phyloP scores from a whole-genome alignment of 1,140 invertebrate species.

The Zaprionus nigranus region DNA sequence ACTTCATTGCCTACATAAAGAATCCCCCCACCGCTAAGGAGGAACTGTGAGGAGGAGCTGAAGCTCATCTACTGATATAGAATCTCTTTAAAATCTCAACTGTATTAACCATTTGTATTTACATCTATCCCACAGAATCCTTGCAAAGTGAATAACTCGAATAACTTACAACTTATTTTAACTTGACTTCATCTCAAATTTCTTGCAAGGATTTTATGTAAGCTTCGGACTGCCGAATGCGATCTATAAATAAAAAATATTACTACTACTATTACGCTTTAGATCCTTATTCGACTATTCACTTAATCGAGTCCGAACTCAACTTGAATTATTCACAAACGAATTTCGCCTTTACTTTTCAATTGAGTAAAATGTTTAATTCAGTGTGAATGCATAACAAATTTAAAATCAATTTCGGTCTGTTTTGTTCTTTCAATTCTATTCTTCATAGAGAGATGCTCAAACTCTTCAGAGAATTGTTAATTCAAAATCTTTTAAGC shows the following conservation, averaged over 20 bases:
- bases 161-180: constrained; percentile 10
- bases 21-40: constrained; percentile 85
- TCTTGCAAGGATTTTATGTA: constrained; percentile 5
- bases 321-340: neutral
- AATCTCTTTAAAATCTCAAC: constrained; percentile 33
- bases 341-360: neutral
- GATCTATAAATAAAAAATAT: neutral
- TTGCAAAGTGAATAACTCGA: constrained; percentile 8
- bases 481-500: no score
- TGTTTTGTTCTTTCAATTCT: no score
- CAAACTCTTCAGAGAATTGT: no score
- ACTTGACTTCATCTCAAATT: neutral
- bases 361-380: neutral
- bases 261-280: neutral
- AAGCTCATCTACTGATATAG: neutral
- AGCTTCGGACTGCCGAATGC: constrained; percentile 28
- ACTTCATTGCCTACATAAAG: constrained; percentile 89
- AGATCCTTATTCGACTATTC: neutral
- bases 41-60: constrained; percentile 58
- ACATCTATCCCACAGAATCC: neutral
- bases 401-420: no score
- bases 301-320: neutral
- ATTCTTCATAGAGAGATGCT: no score
- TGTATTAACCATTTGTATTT: constrained; percentile 33
- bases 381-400: neutral